These are phyloP conservation scores for Phragmatobia fuliginosa DNA, from an alignment of 2,888 invertebrate genomes.

Conservation along the genomic window DNA sequence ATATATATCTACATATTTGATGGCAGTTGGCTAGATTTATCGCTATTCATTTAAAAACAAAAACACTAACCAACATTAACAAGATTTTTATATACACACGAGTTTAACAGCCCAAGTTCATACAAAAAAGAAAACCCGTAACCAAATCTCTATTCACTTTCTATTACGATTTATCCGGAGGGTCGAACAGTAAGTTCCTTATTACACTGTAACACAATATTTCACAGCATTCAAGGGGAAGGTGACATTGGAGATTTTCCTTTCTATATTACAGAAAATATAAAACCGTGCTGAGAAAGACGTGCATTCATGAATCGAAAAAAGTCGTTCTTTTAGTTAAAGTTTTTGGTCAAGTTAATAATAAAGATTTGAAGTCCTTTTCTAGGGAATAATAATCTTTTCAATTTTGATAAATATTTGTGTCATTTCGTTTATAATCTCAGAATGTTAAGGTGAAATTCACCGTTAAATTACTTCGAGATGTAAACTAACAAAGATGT, in stretches of 20 bases:
- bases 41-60: neutral
- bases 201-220: conserved; percentile 53
- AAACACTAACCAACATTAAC: neutral
- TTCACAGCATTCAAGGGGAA: conserved; percentile 14
- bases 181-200: conserved; percentile 34
- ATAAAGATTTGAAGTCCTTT: neutral
- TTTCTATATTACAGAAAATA: conserved; percentile 3
- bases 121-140: neutral
- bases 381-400: neutral
- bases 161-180: conserved; percentile 25
- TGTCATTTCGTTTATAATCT: too few relatives aligned
- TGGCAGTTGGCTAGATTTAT: neutral
- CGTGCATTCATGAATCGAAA: neutral
- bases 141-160: neutral
- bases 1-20: too few relatives aligned
- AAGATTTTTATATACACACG: neutral
- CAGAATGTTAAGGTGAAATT: neutral
- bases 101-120: neutral
- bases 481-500: neutral
- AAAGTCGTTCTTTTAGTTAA: neutral
- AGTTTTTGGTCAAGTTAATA: too few relatives aligned
- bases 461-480: neutral
- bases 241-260: conserved; percentile 23
- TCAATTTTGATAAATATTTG: neutral
- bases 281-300: neutral